Evolutionary conservation across 2,113 vertebrate species (phyloP), one percentile per base, ranked within the genome.

Genomic region (Centropus bengalensis): DNA sequence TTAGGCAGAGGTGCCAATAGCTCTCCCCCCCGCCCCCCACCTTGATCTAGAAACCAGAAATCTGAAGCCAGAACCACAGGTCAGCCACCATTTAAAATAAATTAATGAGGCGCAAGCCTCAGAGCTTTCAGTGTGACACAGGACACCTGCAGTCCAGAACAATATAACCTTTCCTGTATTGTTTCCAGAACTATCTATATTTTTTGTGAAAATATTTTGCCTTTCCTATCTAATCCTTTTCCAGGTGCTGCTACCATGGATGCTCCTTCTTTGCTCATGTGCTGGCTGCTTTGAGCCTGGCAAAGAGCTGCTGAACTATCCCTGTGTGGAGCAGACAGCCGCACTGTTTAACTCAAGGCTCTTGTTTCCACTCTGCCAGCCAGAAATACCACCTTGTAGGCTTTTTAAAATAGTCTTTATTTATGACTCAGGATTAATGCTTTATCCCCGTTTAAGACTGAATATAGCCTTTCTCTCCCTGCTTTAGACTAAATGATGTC

Each of bases 381-480:
- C 74, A 96, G 58, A 93, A 94, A 79, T 60, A 71, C 30, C 30
- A 79, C 36, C 55, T 73, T 85, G 54, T 45, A 54, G 76, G 54
- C 10, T 16, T 60, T 24, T 18, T 44, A 42, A 30, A 16, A 18
- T 30, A 23, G 49, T 76, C 66, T 14, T 89, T 88, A 64, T 84
- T 90, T 92, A 49, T 91, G 81, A 76, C 24, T 91, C 58, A 28
- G n/a, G 85, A 93, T 91, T 88, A 93, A 64, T 62, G 36, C 30
- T 82, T 79, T 88, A 80, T 71, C 51, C 45, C 49, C 0, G 0
- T 75, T 84, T 82, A 71, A 66, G 17, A 49, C 54, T 84, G 77
- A 82, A 82, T 63, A n/a, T 40, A 81, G n/a, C 32, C 42, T 66
- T 86, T 94, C 69, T 84, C 2, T 1, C 23, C 6, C 51, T 87